Percentiles rank a stretch among this genome's conserved stretches.
These are phyloP conservation scores for Pogonomyrmex barbatus DNA, from an alignment of 1,140 invertebrate species.

Conservation along the genomic window DNA sequence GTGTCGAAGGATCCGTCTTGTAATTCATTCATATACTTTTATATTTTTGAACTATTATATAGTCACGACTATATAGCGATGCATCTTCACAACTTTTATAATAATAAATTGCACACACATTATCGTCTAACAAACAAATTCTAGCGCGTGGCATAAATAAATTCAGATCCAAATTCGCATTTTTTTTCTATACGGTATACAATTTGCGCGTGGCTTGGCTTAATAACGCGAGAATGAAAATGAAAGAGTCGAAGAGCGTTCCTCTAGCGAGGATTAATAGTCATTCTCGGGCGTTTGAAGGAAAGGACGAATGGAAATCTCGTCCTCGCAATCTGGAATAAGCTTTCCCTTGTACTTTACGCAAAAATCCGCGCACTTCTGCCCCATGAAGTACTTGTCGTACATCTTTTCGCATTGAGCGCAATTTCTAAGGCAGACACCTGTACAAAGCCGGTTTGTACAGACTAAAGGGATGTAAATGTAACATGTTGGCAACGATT, in stretches of 20 bases:
- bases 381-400: constrained; percentile 93
- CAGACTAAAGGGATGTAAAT: neutral
- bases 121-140: neutral
- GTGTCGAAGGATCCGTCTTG: neutral
- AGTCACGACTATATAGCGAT: neutral
- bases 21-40: neutral
- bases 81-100: neutral
- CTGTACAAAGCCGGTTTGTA: constrained; percentile 73
- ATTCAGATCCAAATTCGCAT: constrained; percentile 6
- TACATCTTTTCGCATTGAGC: constrained; percentile 95
- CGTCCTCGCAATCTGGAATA: constrained; percentile 94
- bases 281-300: constrained; percentile 88
- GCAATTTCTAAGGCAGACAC: constrained; percentile 93
- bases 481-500: neutral
- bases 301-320: constrained; percentile 92
- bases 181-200: neutral
- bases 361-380: constrained; percentile 93
- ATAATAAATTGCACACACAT: neutral
- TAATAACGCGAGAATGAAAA: neutral
- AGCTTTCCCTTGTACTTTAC: constrained; percentile 93
- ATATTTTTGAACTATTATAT: neutral
- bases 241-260: neutral
- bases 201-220: neutral
- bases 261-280: constrained; percentile 42
- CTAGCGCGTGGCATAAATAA: neutral